Evolutionary conservation across 1,140 invertebrate genomes (phyloP).

Genomic region (Zophobas morio): DNA sequence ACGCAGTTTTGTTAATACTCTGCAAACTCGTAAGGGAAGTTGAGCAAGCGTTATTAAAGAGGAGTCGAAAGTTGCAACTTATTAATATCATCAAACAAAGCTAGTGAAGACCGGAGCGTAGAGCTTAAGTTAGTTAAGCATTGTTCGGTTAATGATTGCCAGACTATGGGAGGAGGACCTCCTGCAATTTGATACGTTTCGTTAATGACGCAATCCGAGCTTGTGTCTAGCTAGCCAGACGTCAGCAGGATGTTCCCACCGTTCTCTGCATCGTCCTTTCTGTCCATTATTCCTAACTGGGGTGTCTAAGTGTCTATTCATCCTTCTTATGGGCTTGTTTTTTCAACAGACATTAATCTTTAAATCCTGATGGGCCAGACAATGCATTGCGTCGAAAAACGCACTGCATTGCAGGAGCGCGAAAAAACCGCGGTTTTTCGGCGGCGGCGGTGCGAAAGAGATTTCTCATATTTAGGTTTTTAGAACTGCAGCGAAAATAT

Average conservation of each 20-base stretch:
- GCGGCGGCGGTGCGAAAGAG: neutral
- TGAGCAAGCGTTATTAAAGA: conserved; percentile 19
- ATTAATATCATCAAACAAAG: conserved; percentile 17
- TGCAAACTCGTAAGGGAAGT: neutral
- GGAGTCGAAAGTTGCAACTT: conserved; percentile 2
- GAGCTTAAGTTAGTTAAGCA: conserved; percentile 50
- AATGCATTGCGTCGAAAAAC: conserved; percentile 1
- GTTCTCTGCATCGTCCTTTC: conserved; percentile 17
- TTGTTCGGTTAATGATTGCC: conserved; percentile 52
- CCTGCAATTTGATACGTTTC: conserved; percentile 54
- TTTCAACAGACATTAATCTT: conserved; percentile 26
- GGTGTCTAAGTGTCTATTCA: conserved; percentile 38
- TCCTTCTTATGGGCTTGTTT: conserved; percentile 38
- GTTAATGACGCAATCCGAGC: conserved; percentile 53
- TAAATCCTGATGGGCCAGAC: conserved; percentile 10
- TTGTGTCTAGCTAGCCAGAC: conserved; percentile 36
- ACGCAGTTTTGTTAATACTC: neutral
- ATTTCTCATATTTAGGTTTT: too few relatives aligned
- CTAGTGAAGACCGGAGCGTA: conserved; percentile 10
- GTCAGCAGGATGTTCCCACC: conserved; percentile 29
- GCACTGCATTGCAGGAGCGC: neutral
- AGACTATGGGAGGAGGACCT: conserved; percentile 47
- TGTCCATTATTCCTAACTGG: conserved; percentile 35
- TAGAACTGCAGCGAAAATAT: too few relatives aligned
- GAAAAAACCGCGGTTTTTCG: neutral